Evolutionary conservation across 2,888 invertebrate genomes (phyloP).

Genomic region (Cephonodes hylas): DNA sequence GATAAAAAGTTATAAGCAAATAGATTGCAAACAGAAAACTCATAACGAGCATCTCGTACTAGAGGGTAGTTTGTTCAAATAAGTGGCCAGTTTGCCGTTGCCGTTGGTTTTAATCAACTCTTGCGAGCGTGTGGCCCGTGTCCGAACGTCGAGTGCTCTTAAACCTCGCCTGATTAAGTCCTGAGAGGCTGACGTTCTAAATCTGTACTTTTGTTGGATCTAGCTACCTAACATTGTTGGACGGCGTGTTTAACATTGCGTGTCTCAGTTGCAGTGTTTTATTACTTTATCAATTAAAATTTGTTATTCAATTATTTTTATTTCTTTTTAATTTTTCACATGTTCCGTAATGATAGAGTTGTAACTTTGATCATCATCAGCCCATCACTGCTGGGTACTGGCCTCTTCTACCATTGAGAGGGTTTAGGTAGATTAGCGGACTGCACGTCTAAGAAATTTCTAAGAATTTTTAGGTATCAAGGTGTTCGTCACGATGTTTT

Average conservation of each 20-base stretch:
- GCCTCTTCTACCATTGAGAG: too few species aligned
- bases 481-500: too few species aligned
- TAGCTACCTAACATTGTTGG: too few species aligned
- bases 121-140: constrained; percentile 37
- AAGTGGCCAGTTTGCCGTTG: constrained; percentile 49
- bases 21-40: constrained; percentile 32
- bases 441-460: too few species aligned
- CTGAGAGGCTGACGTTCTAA: constrained; percentile 25
- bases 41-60: constrained; percentile 32
- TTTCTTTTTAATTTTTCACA: too few species aligned
- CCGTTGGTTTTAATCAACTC: constrained; percentile 66
- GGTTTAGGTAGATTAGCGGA: too few species aligned
- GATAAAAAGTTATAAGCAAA: constrained; percentile 18
- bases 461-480: too few species aligned
- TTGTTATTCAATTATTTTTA: neutral
- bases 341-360: too few species aligned
- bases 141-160: constrained; percentile 54
- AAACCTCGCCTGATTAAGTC: constrained; percentile 57
- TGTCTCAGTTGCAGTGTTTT: neutral
- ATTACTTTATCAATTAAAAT: neutral
- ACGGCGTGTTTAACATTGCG: too few species aligned
- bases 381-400: too few species aligned
- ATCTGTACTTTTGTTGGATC: neutral
- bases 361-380: too few species aligned
- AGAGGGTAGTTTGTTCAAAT: constrained; percentile 56